These are phyloP conservation scores for Andricus grossulariae DNA, from an alignment of 1,140 invertebrate species.

Conservation along the genomic window DNA sequence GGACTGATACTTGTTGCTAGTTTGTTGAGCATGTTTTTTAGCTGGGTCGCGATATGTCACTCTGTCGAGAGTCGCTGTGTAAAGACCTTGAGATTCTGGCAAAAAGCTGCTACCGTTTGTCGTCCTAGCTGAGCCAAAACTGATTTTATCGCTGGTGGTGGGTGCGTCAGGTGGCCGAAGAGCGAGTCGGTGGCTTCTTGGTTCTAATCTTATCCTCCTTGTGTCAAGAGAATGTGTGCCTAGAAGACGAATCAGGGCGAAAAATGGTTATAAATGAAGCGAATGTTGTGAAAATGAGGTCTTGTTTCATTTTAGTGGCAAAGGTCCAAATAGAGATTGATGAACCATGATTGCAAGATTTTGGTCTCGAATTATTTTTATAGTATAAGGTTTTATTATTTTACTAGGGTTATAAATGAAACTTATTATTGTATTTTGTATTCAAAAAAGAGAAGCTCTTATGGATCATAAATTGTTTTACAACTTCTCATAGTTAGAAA, in stretches of 20 bases:
- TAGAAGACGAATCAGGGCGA: constrained; percentile 33
- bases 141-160: constrained; percentile 21
- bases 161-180: constrained; percentile 52
- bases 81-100: constrained; percentile 55
- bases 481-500: too few species aligned
- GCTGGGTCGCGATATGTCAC: constrained; percentile 65
- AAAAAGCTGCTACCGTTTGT: constrained; percentile 56
- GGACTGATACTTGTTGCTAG: constrained; percentile 55
- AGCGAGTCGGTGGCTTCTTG: constrained; percentile 65
- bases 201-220: constrained; percentile 65
- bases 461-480: too few species aligned
- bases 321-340: background rate
- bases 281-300: background rate
- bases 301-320: background rate
- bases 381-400: background rate
- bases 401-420: background rate
- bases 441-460: too few species aligned
- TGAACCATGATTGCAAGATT: background rate
- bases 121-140: constrained; percentile 48
- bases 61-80: constrained; percentile 68
- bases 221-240: constrained; percentile 61
- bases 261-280: background rate
- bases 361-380: background rate
- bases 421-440: too few species aligned
- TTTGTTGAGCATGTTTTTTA: constrained; percentile 57